phyloP scores from a whole-genome alignment of 2,113 vertebrate genomes.

The Tursiops truncatus region DNA sequence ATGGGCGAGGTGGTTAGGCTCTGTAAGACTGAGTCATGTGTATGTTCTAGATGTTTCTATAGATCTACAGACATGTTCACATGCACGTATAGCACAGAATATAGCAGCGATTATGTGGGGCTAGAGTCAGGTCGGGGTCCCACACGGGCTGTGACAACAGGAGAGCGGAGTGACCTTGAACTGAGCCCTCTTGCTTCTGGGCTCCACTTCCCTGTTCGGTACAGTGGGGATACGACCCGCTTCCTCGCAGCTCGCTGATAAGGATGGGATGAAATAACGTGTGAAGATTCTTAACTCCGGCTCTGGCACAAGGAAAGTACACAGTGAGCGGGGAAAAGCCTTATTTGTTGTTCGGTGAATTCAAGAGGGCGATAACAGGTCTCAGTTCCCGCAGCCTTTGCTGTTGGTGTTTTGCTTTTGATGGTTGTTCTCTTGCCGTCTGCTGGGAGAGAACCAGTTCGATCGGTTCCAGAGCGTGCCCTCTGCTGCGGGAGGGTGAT shows the following conservation, averaged over 20 bases:
- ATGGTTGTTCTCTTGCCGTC: background rate
- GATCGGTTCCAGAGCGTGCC: background rate
- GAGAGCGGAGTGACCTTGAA: background rate
- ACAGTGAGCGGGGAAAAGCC: background rate
- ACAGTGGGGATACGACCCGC: fast-evolving
- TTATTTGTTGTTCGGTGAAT: background rate
- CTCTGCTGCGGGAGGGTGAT: background rate
- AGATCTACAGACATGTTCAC: fast-evolving
- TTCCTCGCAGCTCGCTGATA: fast-evolving
- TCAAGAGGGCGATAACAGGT: background rate
- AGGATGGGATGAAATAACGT: fast-evolving
- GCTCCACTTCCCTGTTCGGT: background rate
- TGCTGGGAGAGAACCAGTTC: background rate
- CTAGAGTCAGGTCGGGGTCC: background rate
- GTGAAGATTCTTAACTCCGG: fast-evolving
- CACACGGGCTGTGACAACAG: background rate
- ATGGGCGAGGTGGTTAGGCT: background rate
- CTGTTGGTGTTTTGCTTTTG: background rate
- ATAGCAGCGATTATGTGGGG: fast-evolving
- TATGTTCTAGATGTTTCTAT: background rate
- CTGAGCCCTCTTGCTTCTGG: background rate
- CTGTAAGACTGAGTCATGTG: fast-evolving
- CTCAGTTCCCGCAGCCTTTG: background rate
- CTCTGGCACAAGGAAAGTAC: fast-evolving
- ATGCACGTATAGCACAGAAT: fast-evolving